Percentiles rank a stretch among this genome's conserved stretches.
These are phyloP conservation scores for Drosophila limbata DNA, from an alignment of 2,888 invertebrate species.

Conservation along the genomic window DNA sequence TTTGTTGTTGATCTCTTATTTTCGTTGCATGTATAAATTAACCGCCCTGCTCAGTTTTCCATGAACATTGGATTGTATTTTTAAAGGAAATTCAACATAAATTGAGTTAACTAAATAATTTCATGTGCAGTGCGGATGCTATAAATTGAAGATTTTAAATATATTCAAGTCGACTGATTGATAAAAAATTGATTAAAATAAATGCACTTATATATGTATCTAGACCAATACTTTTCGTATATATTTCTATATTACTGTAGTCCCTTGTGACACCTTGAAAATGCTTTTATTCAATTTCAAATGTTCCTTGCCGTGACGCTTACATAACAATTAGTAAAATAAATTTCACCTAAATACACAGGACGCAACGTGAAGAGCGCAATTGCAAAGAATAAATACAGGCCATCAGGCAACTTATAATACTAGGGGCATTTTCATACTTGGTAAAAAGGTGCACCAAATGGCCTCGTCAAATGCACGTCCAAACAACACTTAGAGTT, in stretches of 20 bases:
- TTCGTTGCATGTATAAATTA: slow-evolving; percentile 64
- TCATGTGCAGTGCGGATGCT: slow-evolving; percentile 9
- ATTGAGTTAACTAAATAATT: slow-evolving; percentile 45
- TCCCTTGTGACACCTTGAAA: slow-evolving; percentile 22
- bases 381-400: slow-evolving; percentile 52
- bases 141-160: background rate
- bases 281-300: slow-evolving; percentile 72
- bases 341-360: slow-evolving; percentile 77
- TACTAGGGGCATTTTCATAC: slow-evolving; percentile 9
- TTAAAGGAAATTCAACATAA: slow-evolving; percentile 36
- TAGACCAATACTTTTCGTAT: background rate
- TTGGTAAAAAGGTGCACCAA: slow-evolving; percentile 60
- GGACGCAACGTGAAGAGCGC: slow-evolving; percentile 8
- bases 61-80: slow-evolving; percentile 45
- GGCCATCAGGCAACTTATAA: slow-evolving; percentile 9
- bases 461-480: slow-evolving; percentile 75
- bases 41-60: slow-evolving; percentile 57
- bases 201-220: background rate
- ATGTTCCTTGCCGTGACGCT: slow-evolving; percentile 54
- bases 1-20: slow-evolving; percentile 61
- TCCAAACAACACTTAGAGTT: slow-evolving; percentile 64
- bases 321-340: slow-evolving; percentile 80
- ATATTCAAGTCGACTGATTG: slow-evolving; percentile 1
- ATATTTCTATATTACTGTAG: background rate
- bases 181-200: background rate